Conservation (phyloP, 2,797 vertebrate genomes). For the Onychomys torridus region DNA sequence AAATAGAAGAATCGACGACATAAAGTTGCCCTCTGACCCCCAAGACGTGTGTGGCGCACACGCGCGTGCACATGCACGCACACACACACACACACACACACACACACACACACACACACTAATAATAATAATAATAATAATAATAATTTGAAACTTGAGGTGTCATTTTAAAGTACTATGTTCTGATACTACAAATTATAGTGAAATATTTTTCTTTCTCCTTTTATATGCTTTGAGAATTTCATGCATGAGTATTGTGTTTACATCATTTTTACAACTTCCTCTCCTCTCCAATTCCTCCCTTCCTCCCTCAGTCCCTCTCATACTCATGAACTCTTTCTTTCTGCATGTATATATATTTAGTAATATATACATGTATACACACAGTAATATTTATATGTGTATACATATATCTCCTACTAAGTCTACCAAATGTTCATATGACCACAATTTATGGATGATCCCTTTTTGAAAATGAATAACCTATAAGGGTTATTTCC, state of each 20-base stretch:
- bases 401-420: neutral
- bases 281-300: neutral
- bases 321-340: neutral
- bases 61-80: too few relatives aligned
- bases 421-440: too few relatives aligned
- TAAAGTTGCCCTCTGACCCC: neutral
- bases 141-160: neutral
- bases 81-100: too few relatives aligned
- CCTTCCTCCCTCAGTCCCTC: neutral
- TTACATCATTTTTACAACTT: neutral
- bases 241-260: neutral
- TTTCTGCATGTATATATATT: neutral
- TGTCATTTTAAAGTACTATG: neutral
- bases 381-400: neutral
- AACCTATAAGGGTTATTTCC: neutral
- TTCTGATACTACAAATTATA: slow-evolving; percentile 1
- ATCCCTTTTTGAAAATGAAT: neutral
- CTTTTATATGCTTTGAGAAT: neutral
- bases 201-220: neutral
- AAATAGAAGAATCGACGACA: neutral
- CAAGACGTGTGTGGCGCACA: too few relatives aligned
- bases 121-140: neutral
- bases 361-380: neutral
- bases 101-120: too few relatives aligned
- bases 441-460: neutral